Conservation (phyloP, 1,140 invertebrate genomes). For the Protaetia brevitarsis region DNA sequence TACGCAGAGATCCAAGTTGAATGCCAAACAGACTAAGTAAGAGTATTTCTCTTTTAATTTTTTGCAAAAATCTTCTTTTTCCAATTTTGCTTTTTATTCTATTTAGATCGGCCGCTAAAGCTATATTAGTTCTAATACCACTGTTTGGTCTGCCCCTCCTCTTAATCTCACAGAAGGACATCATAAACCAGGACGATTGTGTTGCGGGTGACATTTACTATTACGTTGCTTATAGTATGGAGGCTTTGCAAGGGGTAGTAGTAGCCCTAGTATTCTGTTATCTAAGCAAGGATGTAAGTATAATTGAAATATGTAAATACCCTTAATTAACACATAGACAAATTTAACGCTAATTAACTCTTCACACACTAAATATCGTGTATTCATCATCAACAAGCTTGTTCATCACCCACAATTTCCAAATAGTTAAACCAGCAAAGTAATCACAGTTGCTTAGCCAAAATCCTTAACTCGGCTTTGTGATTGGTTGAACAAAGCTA, state of each 20-base stretch:
- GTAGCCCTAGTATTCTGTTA: constrained; percentile 60
- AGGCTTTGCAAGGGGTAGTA: constrained; percentile 57
- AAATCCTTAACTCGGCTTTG: too few species aligned
- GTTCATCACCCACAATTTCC: too few species aligned
- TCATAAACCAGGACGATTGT: constrained; percentile 47
- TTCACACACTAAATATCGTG: too few species aligned
- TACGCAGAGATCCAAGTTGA: constrained; percentile 46
- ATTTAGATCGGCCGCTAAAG: constrained; percentile 39
- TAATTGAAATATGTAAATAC: too few species aligned
- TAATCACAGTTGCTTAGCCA: too few species aligned
- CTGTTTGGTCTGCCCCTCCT: constrained; percentile 44
- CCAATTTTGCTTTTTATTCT: neutral
- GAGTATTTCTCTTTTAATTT: neutral
- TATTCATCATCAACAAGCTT: too few species aligned
- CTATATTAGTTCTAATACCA: constrained; percentile 40
- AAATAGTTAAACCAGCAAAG: too few species aligned
- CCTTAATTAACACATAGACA: too few species aligned
- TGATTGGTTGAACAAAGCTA: too few species aligned
- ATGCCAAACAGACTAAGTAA: constrained; percentile 48
- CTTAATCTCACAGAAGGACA: constrained; percentile 36
- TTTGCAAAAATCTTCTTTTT: neutral
- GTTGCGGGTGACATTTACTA: constrained; percentile 50
- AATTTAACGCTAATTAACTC: too few species aligned
- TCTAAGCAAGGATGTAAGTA: constrained; percentile 56
- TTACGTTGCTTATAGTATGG: constrained; percentile 53